Evolutionary conservation across 2,888 invertebrate species (phyloP), one percentile per base, ranked within the genome.

Genomic region (Harpagoxenus sublaevis): DNA sequence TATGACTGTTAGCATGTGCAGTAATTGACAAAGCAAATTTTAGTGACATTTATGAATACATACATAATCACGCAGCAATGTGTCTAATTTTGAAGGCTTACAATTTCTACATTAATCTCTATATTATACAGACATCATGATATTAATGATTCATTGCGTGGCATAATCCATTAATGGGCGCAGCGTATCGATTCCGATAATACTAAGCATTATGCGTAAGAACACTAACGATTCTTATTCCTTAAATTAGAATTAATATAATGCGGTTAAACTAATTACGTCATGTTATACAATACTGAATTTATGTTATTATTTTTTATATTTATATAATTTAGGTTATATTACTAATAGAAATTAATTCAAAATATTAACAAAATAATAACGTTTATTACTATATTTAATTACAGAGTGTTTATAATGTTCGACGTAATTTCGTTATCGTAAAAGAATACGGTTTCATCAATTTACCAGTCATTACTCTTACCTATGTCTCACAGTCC

Each of bases 111-210:
- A 79, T 70, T 79, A 79, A 60, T 60, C 66, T 66, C 68, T 48
- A 28, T 15, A 35, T 48, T 57, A 55, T 55, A 78, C 45, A 68
- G 57, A 79, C 48, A 70, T 79, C 70, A 60, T 8, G 60, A 48
- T 79, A 79, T 70, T 79, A 70, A 79, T 48, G 23, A 79, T 79
- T 79, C 48, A 79, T 10, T 70, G 31, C 42, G n/a, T 78, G 15
- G 18, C 45, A 23, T 68, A 79, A 79, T 70, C 35, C 48, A 23
- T 60, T 70, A 70, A 68, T 23, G 12, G 3, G n/a, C 57, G 12
- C 23, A 70, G 12, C 12, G 35, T 18, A 79, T 60, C 23, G 23
- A 70, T 70, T 60, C 15, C 35, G 23, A 18, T 53, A 23, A 9
- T 42, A 23, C 6, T 15, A 15, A 15, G 9, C 12, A 23, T 35